phyloP scores from a whole-genome alignment of 2,797 vertebrate species.

The Taeniopygia guttata region DNA sequence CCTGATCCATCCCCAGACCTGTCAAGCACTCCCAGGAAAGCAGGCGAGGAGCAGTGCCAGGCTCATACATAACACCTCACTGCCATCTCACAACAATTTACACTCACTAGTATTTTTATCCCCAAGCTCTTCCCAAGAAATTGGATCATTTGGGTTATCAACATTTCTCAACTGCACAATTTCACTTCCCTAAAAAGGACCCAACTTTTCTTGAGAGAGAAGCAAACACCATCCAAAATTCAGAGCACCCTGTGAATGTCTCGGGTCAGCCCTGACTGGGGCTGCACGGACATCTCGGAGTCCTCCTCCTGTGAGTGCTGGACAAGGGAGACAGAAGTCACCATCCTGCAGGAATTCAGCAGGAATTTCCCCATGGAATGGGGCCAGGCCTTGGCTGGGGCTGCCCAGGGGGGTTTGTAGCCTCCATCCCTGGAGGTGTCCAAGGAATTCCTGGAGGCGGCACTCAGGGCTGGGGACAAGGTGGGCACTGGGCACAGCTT shows the following conservation, averaged over 20 bases:
- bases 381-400: fast-evolving
- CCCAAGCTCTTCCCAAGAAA: neutral
- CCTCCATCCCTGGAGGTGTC: neutral
- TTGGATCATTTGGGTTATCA: neutral
- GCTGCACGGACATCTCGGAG: neutral
- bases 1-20: neutral
- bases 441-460: neutral
- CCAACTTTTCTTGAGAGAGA: neutral
- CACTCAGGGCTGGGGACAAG: neutral
- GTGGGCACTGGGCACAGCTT: fast-evolving
- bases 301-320: neutral
- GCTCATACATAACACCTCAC: neutral
- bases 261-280: fast-evolving
- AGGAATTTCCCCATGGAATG: neutral
- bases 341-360: neutral
- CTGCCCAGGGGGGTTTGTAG: neutral
- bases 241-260: neutral
- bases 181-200: neutral
- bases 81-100: neutral
- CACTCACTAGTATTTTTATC: neutral
- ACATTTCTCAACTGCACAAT: neutral
- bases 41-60: neutral
- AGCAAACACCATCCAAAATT: neutral
- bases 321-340: neutral
- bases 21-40: neutral